Percentiles rank a stretch among this genome's conserved stretches.
Evolutionary conservation across 1,140 invertebrate species (phyloP).

Genomic region (Ceratina calcarata): DNA sequence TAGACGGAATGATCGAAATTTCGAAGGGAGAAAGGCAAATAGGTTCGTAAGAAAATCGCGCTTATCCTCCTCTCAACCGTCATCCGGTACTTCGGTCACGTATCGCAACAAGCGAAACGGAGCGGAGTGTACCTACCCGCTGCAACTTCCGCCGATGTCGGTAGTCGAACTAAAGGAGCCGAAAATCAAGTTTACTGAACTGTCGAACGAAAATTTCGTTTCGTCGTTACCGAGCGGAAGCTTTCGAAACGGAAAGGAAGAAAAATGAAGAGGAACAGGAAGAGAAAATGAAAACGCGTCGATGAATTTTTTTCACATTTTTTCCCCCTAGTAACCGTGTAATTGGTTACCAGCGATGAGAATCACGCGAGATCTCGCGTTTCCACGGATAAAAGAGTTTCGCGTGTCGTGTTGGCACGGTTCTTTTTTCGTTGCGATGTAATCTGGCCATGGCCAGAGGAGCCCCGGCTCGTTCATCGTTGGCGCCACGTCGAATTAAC

Average conservation of each 20-base stretch:
- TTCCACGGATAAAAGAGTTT: not conserved
- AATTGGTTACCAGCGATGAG: not conserved
- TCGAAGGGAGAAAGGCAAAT: not conserved
- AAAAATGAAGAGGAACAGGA: not conserved
- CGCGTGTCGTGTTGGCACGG: no score
- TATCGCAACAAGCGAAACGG: slow-evolving; percentile 13
- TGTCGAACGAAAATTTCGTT: slow-evolving; percentile 1
- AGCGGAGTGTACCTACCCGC: not conserved
- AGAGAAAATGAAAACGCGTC: not conserved
- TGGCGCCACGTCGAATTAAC: slow-evolving; percentile 32
- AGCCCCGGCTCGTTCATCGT: slow-evolving; percentile 11
- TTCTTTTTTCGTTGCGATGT: not conserved
- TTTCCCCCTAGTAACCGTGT: not conserved
- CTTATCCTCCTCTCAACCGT: not conserved
- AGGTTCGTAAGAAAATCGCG: slow-evolving; percentile 5
- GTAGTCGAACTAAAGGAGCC: not conserved
- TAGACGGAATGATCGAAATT: slow-evolving; percentile 6
- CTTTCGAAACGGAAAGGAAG: not conserved
- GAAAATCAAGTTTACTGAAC: slow-evolving; percentile 5
- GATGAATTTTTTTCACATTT: not conserved
- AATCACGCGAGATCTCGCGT: not conserved
- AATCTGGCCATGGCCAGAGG: not conserved
- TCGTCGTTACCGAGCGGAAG: not conserved
- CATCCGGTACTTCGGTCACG: slow-evolving; percentile 28
- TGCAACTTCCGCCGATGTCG: slow-evolving; percentile 1